These are phyloP conservation scores for Eutrigla gurnardus DNA, from an alignment of 2,797 vertebrate genomes.

Conservation along the genomic window DNA sequence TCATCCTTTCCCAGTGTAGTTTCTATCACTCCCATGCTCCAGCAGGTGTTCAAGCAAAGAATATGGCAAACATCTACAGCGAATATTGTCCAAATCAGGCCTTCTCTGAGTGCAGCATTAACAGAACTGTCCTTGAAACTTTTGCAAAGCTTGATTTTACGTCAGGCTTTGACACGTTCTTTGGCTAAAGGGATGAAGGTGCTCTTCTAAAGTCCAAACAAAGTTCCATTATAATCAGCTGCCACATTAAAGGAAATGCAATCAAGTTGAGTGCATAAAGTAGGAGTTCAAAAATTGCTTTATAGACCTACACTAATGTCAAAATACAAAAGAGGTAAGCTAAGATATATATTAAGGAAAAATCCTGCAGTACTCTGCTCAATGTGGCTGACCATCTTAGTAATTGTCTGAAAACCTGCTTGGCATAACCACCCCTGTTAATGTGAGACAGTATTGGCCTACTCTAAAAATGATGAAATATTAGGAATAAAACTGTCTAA, in stretches of 20 bases:
- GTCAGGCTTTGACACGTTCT: slow-evolving; percentile 9
- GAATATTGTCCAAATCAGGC: background rate
- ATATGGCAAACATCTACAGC: background rate
- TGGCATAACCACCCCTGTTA: background rate
- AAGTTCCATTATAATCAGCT: slow-evolving; percentile 8
- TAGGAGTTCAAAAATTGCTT: background rate
- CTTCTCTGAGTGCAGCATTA: slow-evolving; percentile 3
- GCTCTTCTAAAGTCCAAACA: background rate
- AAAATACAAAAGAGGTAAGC: background rate
- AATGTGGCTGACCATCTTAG: background rate
- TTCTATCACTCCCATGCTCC: background rate
- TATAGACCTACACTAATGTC: background rate
- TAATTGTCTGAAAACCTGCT: background rate
- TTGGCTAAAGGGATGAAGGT: background rate
- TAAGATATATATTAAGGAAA: background rate
- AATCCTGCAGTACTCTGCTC: background rate
- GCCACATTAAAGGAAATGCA: slow-evolving; percentile 13
- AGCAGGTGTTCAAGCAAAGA: background rate
- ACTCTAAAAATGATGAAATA: background rate
- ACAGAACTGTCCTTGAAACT: background rate
- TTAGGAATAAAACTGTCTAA: background rate
- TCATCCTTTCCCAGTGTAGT: background rate
- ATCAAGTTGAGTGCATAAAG: slow-evolving; percentile 5
- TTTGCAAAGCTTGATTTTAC: slow-evolving; percentile 14
- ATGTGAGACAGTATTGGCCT: background rate